Percentiles rank a stretch among this genome's conserved stretches.
phyloP scores from a whole-genome alignment of 1,140 invertebrate genomes.

The Caerostris darwini region DNA sequence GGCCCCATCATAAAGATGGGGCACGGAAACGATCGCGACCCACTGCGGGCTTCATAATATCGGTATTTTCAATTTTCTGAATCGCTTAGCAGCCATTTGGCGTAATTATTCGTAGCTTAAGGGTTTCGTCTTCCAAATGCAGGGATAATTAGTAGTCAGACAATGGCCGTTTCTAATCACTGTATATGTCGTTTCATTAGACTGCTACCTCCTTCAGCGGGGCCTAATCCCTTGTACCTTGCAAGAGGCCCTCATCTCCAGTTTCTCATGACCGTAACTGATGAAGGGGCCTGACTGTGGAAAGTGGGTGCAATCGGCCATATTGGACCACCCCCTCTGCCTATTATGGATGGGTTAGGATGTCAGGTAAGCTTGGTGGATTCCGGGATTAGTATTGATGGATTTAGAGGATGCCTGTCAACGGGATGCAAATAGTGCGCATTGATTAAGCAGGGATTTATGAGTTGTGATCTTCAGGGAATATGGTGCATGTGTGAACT shows the following conservation, averaged over 20 bases:
- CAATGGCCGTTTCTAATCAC: neutral
- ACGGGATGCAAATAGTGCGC: neutral
- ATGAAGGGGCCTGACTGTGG: neutral
- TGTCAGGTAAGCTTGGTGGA: neutral
- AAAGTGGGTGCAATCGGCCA: neutral
- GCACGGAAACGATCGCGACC: neutral
- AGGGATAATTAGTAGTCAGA: conserved; percentile 2
- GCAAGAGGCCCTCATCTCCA: neutral
- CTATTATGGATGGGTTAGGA: neutral
- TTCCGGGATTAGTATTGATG: neutral
- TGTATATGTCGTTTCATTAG: conserved; percentile 18
- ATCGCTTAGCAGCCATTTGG: conserved; percentile 15
- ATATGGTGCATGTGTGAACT: neutral
- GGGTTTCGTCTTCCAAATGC: neutral
- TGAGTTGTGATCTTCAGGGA: neutral
- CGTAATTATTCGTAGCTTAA: conserved; percentile 39
- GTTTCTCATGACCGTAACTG: neutral
- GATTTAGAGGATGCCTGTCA: neutral
- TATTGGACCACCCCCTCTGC: neutral
- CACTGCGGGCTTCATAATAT: neutral
- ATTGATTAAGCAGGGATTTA: neutral
- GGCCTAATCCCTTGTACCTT: neutral
- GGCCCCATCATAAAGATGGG: neutral
- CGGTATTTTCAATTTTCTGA: conserved; percentile 23
- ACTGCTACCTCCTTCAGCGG: neutral